Conservation (phyloP, 2,888 invertebrate species). For the Phania funesta region DNA sequence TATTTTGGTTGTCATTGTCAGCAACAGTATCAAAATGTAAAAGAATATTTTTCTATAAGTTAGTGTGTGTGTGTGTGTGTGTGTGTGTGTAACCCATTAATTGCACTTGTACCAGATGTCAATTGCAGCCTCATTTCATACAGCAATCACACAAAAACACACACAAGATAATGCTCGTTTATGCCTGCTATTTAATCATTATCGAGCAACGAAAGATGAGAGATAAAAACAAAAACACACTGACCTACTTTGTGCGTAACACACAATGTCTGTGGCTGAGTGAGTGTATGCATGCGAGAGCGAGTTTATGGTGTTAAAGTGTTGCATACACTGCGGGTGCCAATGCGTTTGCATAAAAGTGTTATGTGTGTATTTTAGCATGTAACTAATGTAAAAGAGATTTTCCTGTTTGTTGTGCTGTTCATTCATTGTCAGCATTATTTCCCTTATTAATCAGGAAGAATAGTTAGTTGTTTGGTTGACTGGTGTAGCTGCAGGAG, state of each 20-base stretch:
- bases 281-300: background rate
- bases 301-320: slow-evolving; percentile 15
- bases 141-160: background rate
- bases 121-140: slow-evolving; percentile 51
- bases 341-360: background rate
- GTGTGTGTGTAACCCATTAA: slow-evolving; percentile 46
- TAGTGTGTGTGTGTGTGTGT: background rate
- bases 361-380: slow-evolving; percentile 3
- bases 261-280: background rate
- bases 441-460: slow-evolving; percentile 58
- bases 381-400: slow-evolving; percentile 41
- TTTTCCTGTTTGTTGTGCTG: slow-evolving; percentile 40
- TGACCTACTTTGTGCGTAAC: slow-evolving; percentile 52
- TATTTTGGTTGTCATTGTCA: slow-evolving; percentile 53
- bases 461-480: background rate
- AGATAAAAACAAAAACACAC: slow-evolving; percentile 40
- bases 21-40: slow-evolving; percentile 29
- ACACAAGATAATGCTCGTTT: slow-evolving; percentile 1
- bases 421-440: slow-evolving; percentile 59
- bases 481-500: slow-evolving; percentile 12
- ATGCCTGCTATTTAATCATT: slow-evolving; percentile 62
- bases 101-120: slow-evolving; percentile 66
- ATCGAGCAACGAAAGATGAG: slow-evolving; percentile 14
- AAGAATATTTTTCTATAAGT: background rate
- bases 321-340: slow-evolving; percentile 14